These are phyloP conservation scores for Anneissia japonica DNA, from an alignment of 35 echinoderm and acorn worm genomes.

Conservation along the genomic window DNA sequence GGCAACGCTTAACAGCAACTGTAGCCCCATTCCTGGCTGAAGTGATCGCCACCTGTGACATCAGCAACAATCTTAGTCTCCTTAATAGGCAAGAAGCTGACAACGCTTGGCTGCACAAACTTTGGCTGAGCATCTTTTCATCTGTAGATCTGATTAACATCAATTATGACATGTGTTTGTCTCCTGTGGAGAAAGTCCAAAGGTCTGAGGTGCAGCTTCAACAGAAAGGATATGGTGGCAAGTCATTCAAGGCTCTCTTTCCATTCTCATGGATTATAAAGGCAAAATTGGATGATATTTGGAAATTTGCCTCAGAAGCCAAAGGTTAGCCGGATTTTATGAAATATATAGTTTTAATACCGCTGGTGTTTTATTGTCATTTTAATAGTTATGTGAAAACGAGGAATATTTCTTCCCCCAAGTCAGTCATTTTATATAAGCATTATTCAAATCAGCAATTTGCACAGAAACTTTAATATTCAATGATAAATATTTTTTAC, in stretches of 20 bases:
- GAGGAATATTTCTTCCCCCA: no score
- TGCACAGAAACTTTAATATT: no score
- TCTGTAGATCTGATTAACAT: background rate
- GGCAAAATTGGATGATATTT: background rate
- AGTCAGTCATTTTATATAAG: no score
- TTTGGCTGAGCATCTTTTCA: background rate
- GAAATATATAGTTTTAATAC: no score
- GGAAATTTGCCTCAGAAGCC: background rate
- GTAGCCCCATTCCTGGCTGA: background rate
- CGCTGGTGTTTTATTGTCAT: no score
- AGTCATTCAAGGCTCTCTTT: background rate
- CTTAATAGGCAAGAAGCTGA: background rate
- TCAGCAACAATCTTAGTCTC: background rate
- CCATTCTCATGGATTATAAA: background rate
- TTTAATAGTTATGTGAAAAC: no score
- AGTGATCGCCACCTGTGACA: background rate
- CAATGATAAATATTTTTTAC: no score
- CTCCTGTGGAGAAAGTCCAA: background rate
- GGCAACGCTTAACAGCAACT: background rate
- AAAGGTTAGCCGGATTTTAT: background rate
- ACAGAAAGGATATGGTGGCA: background rate
- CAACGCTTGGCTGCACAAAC: background rate
- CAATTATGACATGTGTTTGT: background rate
- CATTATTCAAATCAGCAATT: no score
- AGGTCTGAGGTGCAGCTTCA: background rate